Percentiles rank a stretch among this genome's conserved stretches.
Conservation (phyloP, 1,140 invertebrate species). For the Drosophila repleta region DNA sequence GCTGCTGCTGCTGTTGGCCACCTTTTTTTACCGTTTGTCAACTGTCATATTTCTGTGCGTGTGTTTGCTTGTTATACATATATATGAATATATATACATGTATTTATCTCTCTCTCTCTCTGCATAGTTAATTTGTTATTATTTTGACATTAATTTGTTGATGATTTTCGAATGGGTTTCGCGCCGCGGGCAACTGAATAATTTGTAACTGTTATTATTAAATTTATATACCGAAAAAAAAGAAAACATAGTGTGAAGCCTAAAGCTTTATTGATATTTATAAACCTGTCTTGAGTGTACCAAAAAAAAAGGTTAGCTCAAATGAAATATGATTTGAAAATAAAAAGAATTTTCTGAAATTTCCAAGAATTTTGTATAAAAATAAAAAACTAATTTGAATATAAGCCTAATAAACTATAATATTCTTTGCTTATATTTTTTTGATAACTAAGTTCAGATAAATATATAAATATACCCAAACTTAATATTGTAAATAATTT, state of each 20-base stretch:
- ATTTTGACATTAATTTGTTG: slow-evolving; percentile 70
- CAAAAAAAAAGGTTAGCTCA: too few species aligned
- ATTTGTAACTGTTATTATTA: slow-evolving; percentile 48
- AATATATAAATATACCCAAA: too few species aligned
- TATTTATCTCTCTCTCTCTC: too few species aligned
- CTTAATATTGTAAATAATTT: too few species aligned
- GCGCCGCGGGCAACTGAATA: slow-evolving; percentile 26
- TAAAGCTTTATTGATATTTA: not conserved
- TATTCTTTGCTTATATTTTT: too few species aligned
- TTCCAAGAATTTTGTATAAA: too few species aligned
- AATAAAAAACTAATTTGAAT: too few species aligned
- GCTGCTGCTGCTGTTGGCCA: slow-evolving; percentile 41
- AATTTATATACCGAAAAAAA: slow-evolving; percentile 1
- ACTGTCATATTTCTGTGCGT: slow-evolving; percentile 58
- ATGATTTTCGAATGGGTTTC: slow-evolving; percentile 57
- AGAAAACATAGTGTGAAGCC: not conserved
- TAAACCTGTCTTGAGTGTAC: not conserved
- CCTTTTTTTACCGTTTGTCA: slow-evolving; percentile 66
- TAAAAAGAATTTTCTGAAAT: too few species aligned
- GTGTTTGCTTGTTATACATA: not conserved
- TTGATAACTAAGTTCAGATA: too few species aligned
- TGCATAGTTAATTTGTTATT: slow-evolving; percentile 66
- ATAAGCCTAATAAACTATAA: too few species aligned
- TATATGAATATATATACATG: too few species aligned
- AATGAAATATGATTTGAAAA: too few species aligned